Evolutionary conservation across 2,113 vertebrate genomes (phyloP).

Genomic region (Panthera uncia): DNA sequence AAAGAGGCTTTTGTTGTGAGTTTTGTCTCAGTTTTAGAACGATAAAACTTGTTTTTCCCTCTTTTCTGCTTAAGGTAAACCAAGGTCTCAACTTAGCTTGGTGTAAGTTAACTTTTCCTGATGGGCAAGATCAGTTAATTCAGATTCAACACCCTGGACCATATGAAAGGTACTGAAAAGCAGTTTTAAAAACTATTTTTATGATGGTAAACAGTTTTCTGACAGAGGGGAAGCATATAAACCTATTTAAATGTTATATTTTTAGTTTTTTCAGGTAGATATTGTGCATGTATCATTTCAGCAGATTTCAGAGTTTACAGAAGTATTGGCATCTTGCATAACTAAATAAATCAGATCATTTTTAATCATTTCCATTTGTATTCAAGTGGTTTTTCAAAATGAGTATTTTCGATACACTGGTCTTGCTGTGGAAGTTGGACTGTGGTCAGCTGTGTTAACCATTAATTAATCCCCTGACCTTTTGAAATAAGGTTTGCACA

Average conservation of each 20-base stretch:
- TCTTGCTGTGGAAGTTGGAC: background rate
- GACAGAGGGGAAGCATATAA: background rate
- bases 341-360: constrained; percentile 8
- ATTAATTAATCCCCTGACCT: background rate
- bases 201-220: constrained; percentile 12
- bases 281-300: constrained; percentile 24
- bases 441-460: background rate
- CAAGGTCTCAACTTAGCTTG: constrained; percentile 77
- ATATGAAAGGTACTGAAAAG: constrained; percentile 84
- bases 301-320: background rate
- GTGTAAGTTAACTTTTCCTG: constrained; percentile 83
- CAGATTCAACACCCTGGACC: constrained; percentile 79
- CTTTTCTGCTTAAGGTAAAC: constrained; percentile 77
- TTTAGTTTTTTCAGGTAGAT: constrained; percentile 22
- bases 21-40: constrained; percentile 37
- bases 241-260: constrained; percentile 24
- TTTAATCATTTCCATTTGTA: constrained; percentile 22
- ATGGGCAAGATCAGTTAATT: constrained; percentile 82
- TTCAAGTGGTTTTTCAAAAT: constrained; percentile 35
- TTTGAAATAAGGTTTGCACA: constrained; percentile 43
- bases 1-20: background rate
- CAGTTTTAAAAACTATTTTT: constrained; percentile 3
- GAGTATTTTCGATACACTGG: background rate
- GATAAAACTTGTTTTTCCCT: constrained; percentile 46
- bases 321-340: background rate